Percentiles rank a stretch among this genome's conserved stretches.
Conservation (phyloP, 64 coral and sea anemone species). For the Pachyseris speciosa region DNA sequence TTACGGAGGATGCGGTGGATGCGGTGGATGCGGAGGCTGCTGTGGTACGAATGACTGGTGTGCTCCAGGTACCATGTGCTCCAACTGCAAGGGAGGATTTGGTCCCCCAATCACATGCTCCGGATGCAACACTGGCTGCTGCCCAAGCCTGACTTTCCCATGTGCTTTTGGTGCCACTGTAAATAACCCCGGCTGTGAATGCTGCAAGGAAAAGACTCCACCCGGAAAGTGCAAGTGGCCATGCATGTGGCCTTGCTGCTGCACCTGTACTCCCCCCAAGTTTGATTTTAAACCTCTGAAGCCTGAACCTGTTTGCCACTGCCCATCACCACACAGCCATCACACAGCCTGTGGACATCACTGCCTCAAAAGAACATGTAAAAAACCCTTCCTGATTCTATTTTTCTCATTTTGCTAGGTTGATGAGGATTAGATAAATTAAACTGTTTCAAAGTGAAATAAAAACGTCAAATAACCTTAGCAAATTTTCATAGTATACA, state of each 20-base stretch:
- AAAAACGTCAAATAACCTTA: too few species aligned
- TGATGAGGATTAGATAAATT: too few species aligned
- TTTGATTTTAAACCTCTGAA: slow-evolving; percentile 77
- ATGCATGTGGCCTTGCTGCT: slow-evolving; percentile 82
- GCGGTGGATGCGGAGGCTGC: slow-evolving; percentile 35
- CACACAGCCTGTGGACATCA: slow-evolving; percentile 29
- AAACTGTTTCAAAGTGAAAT: too few species aligned
- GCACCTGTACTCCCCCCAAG: slow-evolving; percentile 73
- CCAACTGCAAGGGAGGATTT: slow-evolving; percentile 61
- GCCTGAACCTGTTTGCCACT: slow-evolving; percentile 75
- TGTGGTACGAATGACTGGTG: slow-evolving; percentile 72
- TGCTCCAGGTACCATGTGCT: slow-evolving; percentile 35
- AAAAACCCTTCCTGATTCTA: too few species aligned
- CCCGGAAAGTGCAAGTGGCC: slow-evolving; percentile 81
- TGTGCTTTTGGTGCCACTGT: slow-evolving; percentile 74
- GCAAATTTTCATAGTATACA: too few species aligned
- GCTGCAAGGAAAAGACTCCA: slow-evolving; percentile 63
- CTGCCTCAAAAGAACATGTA: slow-evolving; percentile 58
- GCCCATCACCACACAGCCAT: slow-evolving; percentile 57
- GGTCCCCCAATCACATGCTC: slow-evolving; percentile 50
- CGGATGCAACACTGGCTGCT: slow-evolving; percentile 49
- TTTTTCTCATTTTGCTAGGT: too few species aligned
- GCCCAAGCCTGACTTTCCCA: slow-evolving; percentile 62
- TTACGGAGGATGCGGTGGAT: not conserved
- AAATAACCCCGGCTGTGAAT: slow-evolving; percentile 71